Evolutionary conservation across 1,140 invertebrate species (phyloP), one percentile per base, ranked within the genome.

Genomic region (Helicoverpa zea): DNA sequence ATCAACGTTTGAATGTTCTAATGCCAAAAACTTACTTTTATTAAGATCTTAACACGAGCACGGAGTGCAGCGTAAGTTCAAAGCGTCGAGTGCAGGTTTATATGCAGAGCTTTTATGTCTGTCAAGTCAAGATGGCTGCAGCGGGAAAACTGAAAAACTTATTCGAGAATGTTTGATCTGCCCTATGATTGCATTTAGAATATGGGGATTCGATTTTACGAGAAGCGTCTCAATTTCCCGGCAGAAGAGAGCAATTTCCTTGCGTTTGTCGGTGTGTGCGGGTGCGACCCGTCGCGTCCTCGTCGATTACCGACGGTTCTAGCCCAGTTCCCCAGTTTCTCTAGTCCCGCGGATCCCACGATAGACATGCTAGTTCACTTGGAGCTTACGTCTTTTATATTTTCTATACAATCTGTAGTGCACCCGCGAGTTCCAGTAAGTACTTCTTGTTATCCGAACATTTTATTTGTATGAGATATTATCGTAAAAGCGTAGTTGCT

Each of bases 141-240:
- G 0, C 56, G 56, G 56, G 56, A 23, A 49, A 35, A 47, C 43
- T 76, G 18, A 76, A 78, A 75, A 43, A 68, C 61, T 23, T 66
- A 43, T 64, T 66, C 43, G 70, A 54, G 52, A 70, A 70, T 52
- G 56, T 59, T 73, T 78, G 54, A 78, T 82, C 43, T 56, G 75
- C 54, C 61, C 43, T 66, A 56, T 75, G 35, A 76, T 79, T 58
- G 61, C 59, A 70, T 82, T 80, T 59, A 82, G 77, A 79, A 68
- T 59, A 58, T 74, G 30, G 56, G 52, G 58, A 59, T 61, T 87
- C 85, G 86, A 87, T 86, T 87, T 89, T 90, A 88, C 81, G 70
- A 88, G 81, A 79, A 83, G 79, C 80, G 76, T 84, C 88, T 89
- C 88, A 88, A 90, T 91, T 91, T 90, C 90, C 90, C 85, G 80